Conservation (phyloP, 2,113 vertebrate species). For the Ptychochromis oligacanthus region DNA sequence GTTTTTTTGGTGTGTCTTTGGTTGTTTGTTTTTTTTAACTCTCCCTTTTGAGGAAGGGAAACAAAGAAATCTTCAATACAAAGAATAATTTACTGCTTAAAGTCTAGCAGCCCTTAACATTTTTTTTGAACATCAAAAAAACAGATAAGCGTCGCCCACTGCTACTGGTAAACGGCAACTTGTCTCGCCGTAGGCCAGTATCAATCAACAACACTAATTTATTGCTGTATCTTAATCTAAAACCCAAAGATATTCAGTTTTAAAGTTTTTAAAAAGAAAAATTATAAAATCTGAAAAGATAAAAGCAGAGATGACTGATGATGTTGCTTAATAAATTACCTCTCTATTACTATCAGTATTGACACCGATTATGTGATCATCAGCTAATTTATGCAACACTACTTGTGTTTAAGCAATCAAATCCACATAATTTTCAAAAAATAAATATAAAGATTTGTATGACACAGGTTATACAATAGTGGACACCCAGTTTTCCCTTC, state of each 20-base stretch:
- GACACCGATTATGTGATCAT: neutral
- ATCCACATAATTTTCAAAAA: neutral
- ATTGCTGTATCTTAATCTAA: neutral
- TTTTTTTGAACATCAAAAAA: neutral
- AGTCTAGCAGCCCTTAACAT: too few species aligned
- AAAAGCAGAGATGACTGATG: too few species aligned
- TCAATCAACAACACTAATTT: neutral
- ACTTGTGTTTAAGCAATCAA: neutral
- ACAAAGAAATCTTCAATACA: too few species aligned
- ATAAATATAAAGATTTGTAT: neutral
- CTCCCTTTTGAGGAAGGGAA: too few species aligned
- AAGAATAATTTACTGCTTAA: too few species aligned
- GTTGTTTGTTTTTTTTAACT: too few species aligned
- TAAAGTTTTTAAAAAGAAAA: neutral
- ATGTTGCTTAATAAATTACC: too few species aligned
- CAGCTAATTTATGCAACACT: neutral
- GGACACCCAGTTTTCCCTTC: neutral
- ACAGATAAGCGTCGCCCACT: neutral
- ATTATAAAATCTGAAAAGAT: too few species aligned
- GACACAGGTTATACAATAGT: neutral
- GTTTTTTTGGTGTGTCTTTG: too few species aligned
- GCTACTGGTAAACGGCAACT: neutral
- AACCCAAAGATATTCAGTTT: neutral
- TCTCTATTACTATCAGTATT: too few species aligned
- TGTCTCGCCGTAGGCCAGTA: neutral